A percentile compares a stretch with the other conserved stretches of the same genome.
Conservation (phyloP, 1,140 invertebrate species). For the Pemphigus obesinymphae region DNA sequence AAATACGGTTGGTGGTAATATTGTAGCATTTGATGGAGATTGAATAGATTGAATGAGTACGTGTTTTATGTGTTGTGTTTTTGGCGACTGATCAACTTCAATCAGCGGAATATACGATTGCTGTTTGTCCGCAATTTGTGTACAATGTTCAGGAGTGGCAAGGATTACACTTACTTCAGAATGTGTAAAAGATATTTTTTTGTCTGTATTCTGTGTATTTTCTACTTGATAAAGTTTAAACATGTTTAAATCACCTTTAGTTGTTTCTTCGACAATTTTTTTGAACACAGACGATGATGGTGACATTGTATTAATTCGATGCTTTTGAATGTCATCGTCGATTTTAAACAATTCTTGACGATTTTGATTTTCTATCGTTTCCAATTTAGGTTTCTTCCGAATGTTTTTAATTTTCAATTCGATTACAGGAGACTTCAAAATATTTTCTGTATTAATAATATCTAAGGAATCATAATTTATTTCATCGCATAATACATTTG, state of each 20-base stretch:
- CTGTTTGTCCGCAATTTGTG: not conserved
- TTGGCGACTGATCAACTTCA: slow-evolving; percentile 13
- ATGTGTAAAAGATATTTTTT: not conserved
- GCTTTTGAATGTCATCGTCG: not conserved
- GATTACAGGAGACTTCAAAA: not conserved
- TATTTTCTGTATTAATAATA: not conserved
- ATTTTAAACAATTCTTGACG: not conserved
- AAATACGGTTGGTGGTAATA: not conserved
- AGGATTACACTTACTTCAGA: slow-evolving; percentile 2
- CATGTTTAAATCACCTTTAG: not conserved
- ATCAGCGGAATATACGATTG: not conserved
- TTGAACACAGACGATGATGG: not conserved
- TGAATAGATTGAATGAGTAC: not conserved
- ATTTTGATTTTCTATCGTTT: not conserved
- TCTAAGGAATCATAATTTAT: not conserved
- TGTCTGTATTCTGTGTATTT: not conserved
- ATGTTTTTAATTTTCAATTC: not conserved
- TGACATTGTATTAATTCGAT: not conserved
- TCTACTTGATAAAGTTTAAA: too few species aligned
- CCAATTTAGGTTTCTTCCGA: not conserved
- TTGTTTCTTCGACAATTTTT: not conserved
- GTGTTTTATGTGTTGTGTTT: not conserved
- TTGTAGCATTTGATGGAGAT: not conserved
- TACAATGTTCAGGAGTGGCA: not conserved
- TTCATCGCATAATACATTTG: not conserved